phyloP scores from a whole-genome alignment of 1,140 invertebrate species.

The Drosophila subobscura region DNA sequence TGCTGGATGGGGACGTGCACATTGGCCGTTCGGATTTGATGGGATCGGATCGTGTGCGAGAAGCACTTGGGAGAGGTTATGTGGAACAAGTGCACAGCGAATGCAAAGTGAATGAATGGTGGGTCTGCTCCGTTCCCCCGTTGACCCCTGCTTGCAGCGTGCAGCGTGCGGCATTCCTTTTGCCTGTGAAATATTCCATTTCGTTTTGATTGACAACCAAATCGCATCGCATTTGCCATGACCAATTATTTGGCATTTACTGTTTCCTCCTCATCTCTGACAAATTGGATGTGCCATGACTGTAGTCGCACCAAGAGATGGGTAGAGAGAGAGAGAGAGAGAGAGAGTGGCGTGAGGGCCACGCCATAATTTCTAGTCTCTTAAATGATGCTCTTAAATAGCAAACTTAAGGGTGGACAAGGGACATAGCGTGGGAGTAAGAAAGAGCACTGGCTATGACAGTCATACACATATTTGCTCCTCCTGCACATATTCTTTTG shows the following conservation, averaged over 20 bases:
- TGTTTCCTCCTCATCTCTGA: slow-evolving; percentile 37
- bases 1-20: background rate
- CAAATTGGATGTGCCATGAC: slow-evolving; percentile 40
- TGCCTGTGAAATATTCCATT: slow-evolving; percentile 22
- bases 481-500: no score
- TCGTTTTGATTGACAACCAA: slow-evolving; percentile 39
- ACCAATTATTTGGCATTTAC: slow-evolving; percentile 57
- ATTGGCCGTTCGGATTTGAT: background rate
- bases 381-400: no score
- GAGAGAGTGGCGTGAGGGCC: background rate
- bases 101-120: slow-evolving; percentile 19
- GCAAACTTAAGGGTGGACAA: background rate
- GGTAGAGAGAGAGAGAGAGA: no score
- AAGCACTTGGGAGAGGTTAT: slow-evolving; percentile 17
- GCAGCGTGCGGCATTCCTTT: slow-evolving; percentile 1
- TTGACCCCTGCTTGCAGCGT: background rate
- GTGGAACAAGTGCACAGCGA: background rate
- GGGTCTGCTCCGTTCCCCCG: no score
- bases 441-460: slow-evolving; percentile 10
- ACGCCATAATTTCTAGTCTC: no score
- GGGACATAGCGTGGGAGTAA: background rate
- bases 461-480: no score
- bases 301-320: slow-evolving; percentile 5
- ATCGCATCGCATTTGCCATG: slow-evolving; percentile 49
- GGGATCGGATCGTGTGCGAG: slow-evolving; percentile 18